These are phyloP conservation scores for Dreissena rostriformis DNA, from an alignment of 1,140 invertebrate genomes.

Conservation along the genomic window DNA sequence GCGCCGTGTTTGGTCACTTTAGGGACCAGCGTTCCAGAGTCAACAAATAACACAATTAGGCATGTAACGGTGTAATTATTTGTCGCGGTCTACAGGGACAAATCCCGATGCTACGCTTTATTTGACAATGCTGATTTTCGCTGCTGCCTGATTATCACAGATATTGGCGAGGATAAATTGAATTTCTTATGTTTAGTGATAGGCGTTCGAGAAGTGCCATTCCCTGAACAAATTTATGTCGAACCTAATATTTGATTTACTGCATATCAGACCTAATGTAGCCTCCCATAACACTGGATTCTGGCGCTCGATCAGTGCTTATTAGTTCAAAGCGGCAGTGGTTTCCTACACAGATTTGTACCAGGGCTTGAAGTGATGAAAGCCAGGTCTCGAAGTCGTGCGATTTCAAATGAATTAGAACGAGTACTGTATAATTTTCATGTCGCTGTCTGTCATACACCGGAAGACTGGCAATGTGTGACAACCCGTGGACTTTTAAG, in stretches of 20 bases:
- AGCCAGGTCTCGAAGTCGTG: constrained; percentile 11
- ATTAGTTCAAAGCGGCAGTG: constrained; percentile 39
- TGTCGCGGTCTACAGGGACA: constrained; percentile 50
- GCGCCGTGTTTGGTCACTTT: not conserved
- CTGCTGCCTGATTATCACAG: constrained; percentile 24
- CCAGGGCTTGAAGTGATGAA: constrained; percentile 30
- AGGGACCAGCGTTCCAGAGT: constrained; percentile 33
- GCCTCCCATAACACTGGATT: constrained; percentile 18
- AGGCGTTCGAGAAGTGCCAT: constrained; percentile 43
- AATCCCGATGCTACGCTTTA: constrained; percentile 49
- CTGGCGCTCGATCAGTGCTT: constrained; percentile 14
- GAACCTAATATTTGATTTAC: constrained; percentile 58
- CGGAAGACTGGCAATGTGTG: no score
- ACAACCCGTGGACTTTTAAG: no score
- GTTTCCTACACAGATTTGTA: constrained; percentile 43
- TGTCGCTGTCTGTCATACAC: no score
- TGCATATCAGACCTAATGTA: constrained; percentile 20
- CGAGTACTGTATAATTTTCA: not conserved
- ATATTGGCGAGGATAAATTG: constrained; percentile 45
- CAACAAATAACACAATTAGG: constrained; percentile 56
- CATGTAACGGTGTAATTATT: constrained; percentile 55
- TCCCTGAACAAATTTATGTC: constrained; percentile 55
- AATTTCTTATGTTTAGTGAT: constrained; percentile 51
- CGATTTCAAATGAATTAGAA: not conserved
- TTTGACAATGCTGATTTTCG: constrained; percentile 50